phyloP scores from a whole-genome alignment of 2,888 invertebrate species.

The Campaea margaritaria region DNA sequence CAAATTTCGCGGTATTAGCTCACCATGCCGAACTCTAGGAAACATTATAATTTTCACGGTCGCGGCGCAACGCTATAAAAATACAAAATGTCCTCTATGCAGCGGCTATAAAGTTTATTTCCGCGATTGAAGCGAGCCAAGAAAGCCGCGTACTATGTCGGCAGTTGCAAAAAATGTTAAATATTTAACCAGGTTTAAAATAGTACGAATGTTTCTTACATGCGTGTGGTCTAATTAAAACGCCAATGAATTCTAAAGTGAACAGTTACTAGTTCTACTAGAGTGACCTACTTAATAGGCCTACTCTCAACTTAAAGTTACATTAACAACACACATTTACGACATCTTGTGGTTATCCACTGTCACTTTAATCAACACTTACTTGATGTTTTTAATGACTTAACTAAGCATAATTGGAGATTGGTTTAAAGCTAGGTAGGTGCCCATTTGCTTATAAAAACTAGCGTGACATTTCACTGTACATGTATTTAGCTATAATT shows the following conservation, averaged over 20 bases:
- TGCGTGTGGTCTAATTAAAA: background rate
- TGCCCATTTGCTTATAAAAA: conserved; percentile 11
- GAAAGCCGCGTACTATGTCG: conserved; percentile 16
- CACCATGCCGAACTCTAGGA: conserved; percentile 46
- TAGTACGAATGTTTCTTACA: no score
- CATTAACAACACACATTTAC: no score
- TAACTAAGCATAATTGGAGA: conserved; percentile 20
- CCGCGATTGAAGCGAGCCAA: background rate
- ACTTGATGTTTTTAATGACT: conserved; percentile 22
- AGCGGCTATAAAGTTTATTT: conserved; percentile 15
- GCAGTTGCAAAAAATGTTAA: background rate
- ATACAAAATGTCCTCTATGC: conserved; percentile 15
- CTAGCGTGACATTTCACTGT: conserved; percentile 25
- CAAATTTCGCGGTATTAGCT: conserved; percentile 49
- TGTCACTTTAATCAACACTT: background rate
- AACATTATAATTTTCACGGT: conserved; percentile 48
- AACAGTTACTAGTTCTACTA: no score
- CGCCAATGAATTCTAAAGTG: no score
- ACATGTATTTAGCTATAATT: conserved; percentile 25
- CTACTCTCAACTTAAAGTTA: no score
- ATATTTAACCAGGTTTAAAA: background rate
- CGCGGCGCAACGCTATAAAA: background rate
- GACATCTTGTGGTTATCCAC: background rate
- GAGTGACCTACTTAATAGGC: no score
- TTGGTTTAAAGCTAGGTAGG: conserved; percentile 19